Evolutionary conservation across 2,888 invertebrate species (phyloP).

Genomic region (Philonicus albiceps): DNA sequence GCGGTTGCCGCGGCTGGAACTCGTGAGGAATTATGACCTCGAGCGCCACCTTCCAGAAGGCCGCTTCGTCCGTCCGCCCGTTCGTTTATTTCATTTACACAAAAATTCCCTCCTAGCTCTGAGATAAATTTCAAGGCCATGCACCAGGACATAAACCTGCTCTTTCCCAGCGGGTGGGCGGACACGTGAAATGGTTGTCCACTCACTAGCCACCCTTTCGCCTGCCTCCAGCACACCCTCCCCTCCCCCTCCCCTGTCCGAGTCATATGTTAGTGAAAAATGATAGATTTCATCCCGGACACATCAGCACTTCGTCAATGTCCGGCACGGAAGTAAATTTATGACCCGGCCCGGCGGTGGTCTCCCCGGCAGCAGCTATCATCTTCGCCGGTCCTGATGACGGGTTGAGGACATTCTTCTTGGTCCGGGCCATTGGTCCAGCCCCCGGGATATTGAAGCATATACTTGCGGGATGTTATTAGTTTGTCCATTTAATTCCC

Average conservation of each 20-base stretch:
- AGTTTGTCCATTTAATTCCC: slow-evolving; percentile 46
- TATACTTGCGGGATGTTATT: slow-evolving; percentile 44
- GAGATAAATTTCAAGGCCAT: slow-evolving; percentile 33
- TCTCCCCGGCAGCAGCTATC: background rate
- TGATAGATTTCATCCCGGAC: slow-evolving; percentile 48
- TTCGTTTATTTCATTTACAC: slow-evolving; percentile 1
- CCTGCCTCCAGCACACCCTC: no score
- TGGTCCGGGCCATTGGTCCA: background rate
- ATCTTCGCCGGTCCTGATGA: slow-evolving; percentile 17
- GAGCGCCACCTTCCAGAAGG: background rate
- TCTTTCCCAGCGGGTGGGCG: background rate
- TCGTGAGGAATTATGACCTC: background rate
- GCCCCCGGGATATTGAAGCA: slow-evolving; percentile 1
- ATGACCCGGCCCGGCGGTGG: slow-evolving; percentile 37
- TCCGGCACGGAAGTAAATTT: slow-evolving; percentile 47
- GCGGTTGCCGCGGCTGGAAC: background rate
- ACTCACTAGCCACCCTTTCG: background rate
- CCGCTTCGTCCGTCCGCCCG: no score
- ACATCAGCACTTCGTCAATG: slow-evolving; percentile 49
- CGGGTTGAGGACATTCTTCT: slow-evolving; percentile 34
- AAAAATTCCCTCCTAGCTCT: background rate
- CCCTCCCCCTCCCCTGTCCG: background rate
- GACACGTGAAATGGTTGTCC: background rate
- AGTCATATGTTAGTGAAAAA: slow-evolving; percentile 47
- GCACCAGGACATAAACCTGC: background rate